phyloP scores from a whole-genome alignment of 2,113 vertebrate species.

The Genyomyrus donnyi region DNA sequence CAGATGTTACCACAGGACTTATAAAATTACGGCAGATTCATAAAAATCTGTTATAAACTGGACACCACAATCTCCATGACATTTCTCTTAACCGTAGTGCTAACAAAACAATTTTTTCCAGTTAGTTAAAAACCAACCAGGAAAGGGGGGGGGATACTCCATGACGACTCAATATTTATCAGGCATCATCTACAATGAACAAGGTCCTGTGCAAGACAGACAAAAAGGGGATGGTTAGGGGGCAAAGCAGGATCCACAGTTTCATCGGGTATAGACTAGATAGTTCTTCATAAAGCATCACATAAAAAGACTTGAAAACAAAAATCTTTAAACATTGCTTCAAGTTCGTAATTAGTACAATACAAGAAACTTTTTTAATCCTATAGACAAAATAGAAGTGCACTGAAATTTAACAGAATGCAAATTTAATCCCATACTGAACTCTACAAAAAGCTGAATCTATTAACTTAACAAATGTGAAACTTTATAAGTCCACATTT shows the following conservation, averaged over 20 bases:
- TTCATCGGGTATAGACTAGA: not conserved
- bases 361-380: not conserved
- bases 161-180: not conserved
- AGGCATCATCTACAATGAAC: not conserved
- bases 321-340: not conserved
- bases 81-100: not conserved
- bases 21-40: not conserved
- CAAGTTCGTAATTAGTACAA: not conserved
- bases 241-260: not conserved
- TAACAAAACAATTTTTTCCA: not conserved
- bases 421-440: not conserved
- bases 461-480: not conserved
- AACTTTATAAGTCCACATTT: not conserved
- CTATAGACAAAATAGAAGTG: not conserved
- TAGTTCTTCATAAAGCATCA: not conserved
- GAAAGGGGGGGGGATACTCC: not conserved
- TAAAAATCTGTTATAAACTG: not conserved
- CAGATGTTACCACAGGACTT: not conserved
- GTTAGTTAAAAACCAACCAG: not conserved
- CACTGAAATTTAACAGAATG: not conserved
- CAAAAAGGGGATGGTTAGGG: not conserved
- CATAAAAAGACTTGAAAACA: not conserved
- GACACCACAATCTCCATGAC: not conserved
- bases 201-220: not conserved
- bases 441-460: not conserved